Conservation (phyloP, 2,113 vertebrate genomes). For the Tyto alba region DNA sequence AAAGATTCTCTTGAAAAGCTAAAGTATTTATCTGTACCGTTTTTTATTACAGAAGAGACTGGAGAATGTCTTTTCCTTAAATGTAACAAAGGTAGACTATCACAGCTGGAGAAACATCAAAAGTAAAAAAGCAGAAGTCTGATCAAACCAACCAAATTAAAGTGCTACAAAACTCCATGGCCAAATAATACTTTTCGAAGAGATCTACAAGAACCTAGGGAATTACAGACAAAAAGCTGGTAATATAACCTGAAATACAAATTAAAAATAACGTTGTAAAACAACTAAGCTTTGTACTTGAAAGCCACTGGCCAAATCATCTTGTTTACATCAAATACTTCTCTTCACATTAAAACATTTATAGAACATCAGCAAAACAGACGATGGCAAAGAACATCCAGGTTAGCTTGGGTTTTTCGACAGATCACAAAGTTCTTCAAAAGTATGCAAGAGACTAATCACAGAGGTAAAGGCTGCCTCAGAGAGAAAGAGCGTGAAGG, state of each 20-base stretch:
- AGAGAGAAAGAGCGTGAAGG: neutral
- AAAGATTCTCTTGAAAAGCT: neutral
- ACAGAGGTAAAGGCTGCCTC: neutral
- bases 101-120: neutral
- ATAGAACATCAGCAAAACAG: neutral
- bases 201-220: neutral
- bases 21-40: neutral
- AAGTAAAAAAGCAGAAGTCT: neutral
- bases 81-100: neutral
- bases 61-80: neutral
- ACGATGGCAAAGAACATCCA: neutral
- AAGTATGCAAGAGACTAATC: neutral
- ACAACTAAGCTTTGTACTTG: neutral
- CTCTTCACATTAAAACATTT: neutral
- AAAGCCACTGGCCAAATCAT: neutral
- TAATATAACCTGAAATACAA: neutral
- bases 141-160: neutral
- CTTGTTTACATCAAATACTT: neutral
- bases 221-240: neutral
- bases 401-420: neutral
- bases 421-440: neutral
- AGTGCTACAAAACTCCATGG: neutral
- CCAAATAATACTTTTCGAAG: neutral
- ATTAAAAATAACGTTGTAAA: neutral
- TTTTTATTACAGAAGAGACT: neutral